These are phyloP conservation scores for Rhinopomastus cyanomelas DNA, from an alignment of 2,113 vertebrate species.

Conservation along the genomic window DNA sequence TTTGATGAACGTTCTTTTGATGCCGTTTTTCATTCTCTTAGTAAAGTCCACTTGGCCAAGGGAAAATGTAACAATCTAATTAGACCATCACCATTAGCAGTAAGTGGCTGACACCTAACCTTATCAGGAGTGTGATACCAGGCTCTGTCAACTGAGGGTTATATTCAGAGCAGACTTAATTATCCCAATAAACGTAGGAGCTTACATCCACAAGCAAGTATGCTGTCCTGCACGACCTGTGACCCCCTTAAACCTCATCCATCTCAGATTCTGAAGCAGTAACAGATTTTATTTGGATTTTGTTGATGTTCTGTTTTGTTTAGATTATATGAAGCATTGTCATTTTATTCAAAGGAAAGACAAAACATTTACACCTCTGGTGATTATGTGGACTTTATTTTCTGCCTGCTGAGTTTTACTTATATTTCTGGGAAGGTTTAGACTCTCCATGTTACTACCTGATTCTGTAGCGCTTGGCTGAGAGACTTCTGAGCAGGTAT, in stretches of 20 bases:
- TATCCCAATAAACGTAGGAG: neutral
- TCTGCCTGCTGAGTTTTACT: neutral
- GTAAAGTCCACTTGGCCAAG: neutral
- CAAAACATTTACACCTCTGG: neutral
- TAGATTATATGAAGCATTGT: neutral
- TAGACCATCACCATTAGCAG: slow-evolving; percentile 21
- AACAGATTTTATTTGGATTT: neutral
- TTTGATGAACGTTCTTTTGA: neutral
- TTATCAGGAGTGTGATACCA: neutral
- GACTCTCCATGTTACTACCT: neutral
- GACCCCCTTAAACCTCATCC: neutral
- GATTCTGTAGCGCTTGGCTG: neutral
- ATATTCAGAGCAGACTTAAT: slow-evolving; percentile 4
- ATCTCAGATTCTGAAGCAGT: neutral
- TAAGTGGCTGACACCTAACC: neutral
- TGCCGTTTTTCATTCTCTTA: neutral
- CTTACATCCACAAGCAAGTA: neutral
- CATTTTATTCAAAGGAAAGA: neutral
- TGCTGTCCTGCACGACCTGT: neutral
- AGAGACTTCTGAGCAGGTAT: neutral
- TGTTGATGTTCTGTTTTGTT: neutral
- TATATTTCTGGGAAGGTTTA: neutral
- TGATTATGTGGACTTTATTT: neutral
- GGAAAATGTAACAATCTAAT: neutral
- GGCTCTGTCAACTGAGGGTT: neutral